These are phyloP conservation scores for Cataglyphis altisquamis DNA, from an alignment of 2,888 invertebrate species.

Conservation along the genomic window DNA sequence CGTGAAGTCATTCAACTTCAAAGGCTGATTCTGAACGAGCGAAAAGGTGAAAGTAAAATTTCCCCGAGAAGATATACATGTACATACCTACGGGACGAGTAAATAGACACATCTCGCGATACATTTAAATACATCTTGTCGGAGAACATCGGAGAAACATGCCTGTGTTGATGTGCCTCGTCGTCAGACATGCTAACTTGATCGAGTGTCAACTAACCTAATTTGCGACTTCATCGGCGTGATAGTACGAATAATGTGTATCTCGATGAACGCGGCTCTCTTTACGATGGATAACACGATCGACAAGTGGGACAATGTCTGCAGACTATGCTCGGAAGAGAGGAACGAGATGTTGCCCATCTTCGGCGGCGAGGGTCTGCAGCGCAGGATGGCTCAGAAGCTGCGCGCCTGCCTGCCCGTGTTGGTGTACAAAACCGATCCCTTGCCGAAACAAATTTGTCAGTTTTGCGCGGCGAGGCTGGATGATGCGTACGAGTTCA, in stretches of 20 bases:
- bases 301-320: slow-evolving; percentile 78
- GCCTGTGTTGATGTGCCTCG: not conserved
- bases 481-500: slow-evolving; percentile 81
- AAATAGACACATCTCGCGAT: not conserved
- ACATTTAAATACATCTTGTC: not conserved
- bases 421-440: slow-evolving; percentile 82
- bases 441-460: slow-evolving; percentile 83
- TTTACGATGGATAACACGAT: slow-evolving; percentile 66
- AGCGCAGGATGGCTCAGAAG: slow-evolving; percentile 80
- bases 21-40: slow-evolving; percentile 59
- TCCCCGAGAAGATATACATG: slow-evolving; percentile 45
- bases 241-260: not conserved
- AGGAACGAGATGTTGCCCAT: slow-evolving; percentile 81
- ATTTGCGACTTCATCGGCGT: slow-evolving; percentile 30
- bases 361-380: slow-evolving; percentile 80
- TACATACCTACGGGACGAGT: not conserved
- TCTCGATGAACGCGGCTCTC: slow-evolving; percentile 15
- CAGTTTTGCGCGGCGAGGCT: slow-evolving; percentile 82
- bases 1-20: slow-evolving; percentile 61
- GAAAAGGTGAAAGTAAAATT: slow-evolving; percentile 70
- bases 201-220: slow-evolving; percentile 66
- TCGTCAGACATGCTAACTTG: slow-evolving; percentile 30
- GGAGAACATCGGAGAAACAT: not conserved
- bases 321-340: slow-evolving; percentile 81
- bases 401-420: slow-evolving; percentile 81